phyloP scores from a whole-genome alignment of 2,888 invertebrate genomes.

The Mythimna vitellina region DNA sequence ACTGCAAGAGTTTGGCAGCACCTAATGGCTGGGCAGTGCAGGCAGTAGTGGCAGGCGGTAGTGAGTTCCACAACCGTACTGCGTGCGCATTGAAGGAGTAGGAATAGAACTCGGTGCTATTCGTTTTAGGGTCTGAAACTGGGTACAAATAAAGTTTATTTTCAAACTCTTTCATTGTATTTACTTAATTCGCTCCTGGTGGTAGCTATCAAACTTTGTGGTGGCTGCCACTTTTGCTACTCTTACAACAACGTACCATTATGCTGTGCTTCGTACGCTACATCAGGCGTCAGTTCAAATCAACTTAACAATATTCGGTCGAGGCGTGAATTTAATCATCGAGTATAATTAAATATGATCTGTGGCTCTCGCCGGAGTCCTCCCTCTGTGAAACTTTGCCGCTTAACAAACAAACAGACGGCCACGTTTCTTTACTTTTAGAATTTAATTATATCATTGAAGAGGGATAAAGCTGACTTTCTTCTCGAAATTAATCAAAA shows the following conservation, averaged over 20 bases:
- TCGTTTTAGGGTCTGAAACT: no score
- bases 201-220: neutral
- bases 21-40: no score
- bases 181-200: no score
- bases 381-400: conserved; percentile 57
- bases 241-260: neutral
- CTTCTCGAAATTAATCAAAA: conserved; percentile 70
- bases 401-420: conserved; percentile 67
- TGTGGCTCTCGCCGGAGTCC: conserved; percentile 12
- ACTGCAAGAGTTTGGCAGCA: no score
- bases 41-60: no score
- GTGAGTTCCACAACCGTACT: no score
- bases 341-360: conserved; percentile 37
- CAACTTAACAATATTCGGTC: neutral
- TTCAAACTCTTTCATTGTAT: no score
- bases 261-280: neutral
- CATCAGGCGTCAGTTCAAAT: neutral
- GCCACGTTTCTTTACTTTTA: conserved; percentile 55
- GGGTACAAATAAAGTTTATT: no score
- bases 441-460: conserved; percentile 71
- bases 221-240: neutral
- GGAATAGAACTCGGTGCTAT: no score
- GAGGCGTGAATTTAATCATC: conserved; percentile 21
- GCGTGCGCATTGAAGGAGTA: no score
- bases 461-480: conserved; percentile 63